Evolutionary conservation across 64 coral and sea anemone species (phyloP).

Genomic region (Pocillopora damicornis): DNA sequence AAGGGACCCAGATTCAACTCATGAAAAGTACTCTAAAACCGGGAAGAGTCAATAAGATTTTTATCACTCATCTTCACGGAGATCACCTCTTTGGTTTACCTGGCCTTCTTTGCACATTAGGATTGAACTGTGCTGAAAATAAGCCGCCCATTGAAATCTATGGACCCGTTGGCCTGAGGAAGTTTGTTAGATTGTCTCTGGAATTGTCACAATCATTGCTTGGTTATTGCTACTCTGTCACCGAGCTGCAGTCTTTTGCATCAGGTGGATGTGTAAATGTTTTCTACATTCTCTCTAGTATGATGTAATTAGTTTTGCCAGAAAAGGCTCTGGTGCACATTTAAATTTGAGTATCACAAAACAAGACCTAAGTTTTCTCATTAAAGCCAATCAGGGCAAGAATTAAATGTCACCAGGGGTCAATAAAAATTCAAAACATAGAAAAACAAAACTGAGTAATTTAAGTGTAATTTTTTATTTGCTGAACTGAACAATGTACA

Average conservation of each 20-base stretch:
- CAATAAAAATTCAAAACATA: too few relatives aligned
- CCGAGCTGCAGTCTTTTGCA: constrained; percentile 49
- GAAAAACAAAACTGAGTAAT: too few relatives aligned
- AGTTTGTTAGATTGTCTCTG: constrained; percentile 75
- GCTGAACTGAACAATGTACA: background rate
- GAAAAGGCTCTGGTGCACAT: too few relatives aligned
- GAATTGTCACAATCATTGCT: constrained; percentile 72
- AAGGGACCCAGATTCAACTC: constrained; percentile 86
- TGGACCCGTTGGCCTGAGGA: constrained; percentile 80
- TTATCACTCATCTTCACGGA: constrained; percentile 97
- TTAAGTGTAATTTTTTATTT: background rate
- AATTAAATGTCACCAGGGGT: too few relatives aligned
- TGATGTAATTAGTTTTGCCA: too few relatives aligned
- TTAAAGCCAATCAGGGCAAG: too few relatives aligned
- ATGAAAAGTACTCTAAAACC: constrained; percentile 86
- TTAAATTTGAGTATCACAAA: too few relatives aligned
- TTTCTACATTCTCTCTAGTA: background rate
- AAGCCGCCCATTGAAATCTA: constrained; percentile 72
- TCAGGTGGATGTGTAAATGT: background rate
- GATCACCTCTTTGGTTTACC: constrained; percentile 94
- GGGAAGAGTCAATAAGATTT: constrained; percentile 82
- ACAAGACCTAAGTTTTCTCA: too few relatives aligned
- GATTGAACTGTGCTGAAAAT: constrained; percentile 62
- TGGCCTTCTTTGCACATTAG: constrained; percentile 83
- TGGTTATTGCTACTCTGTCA: constrained; percentile 74